Base-by-base conservation (phyloP, 2,888 invertebrate genomes). In the Leptinotarsa rubiginosa region DNA sequence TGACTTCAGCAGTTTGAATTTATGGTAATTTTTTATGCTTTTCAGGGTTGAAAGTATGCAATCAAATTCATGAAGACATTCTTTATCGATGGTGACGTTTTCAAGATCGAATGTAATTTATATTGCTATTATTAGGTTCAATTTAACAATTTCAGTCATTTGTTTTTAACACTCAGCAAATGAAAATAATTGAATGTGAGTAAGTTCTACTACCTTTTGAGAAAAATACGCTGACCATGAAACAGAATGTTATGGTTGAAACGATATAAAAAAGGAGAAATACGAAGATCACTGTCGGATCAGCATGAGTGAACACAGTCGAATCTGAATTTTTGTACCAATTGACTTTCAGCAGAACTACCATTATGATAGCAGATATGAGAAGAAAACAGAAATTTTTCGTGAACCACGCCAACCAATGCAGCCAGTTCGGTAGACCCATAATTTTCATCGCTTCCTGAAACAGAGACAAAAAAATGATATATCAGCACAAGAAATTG, bases 361-460 rank as follows among this genome's bases (percentile, higher is more conserved):
- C 88, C 41, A 93, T 90, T 0, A 93, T 80, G 22, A 90, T 80
- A 0, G 92, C 89, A 0, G 93, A 90, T 59, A 94, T 85, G 1
- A 92, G 81, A 41, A 94, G 88, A 86, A 92, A 93, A 12, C 92
- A 80, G 80, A 95, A 91, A 76, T 93, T 92, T 85, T 95, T 95
- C 66, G 92, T 88, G 86, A 95, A 96, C 95, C 96, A 96, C 0
- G 96, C 95, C 0, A 90, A 87, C 96, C 96, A 96, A 84, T 96
- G 96, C 65, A 96, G 86, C 93, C 94, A 96, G 79, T 93, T 93
- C 5, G 92, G 91, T 2, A 97, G 87, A 1, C 96, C 96, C 96
- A 96, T 96, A 85, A 96, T 95, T 89, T 95, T 96, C 96, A 97
- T 95, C 0, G 95, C 93, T 90, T 96, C 96, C 85, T 86, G 71